phyloP scores from a whole-genome alignment of 2,113 vertebrate genomes.

The Lamprologus ornatipinnis region DNA sequence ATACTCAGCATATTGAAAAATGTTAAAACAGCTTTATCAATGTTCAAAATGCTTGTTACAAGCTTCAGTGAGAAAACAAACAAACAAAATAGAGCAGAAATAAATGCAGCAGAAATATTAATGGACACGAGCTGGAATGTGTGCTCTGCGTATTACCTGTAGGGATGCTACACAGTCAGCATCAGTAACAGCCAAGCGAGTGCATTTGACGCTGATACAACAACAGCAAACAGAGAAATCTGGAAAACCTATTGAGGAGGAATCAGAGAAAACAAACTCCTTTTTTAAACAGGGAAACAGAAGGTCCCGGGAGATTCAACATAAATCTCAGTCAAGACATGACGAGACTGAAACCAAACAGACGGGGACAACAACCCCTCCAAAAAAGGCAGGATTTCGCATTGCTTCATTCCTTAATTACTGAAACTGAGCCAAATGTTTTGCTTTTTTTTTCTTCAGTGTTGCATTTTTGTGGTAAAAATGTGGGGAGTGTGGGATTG shows the following conservation, averaged over 20 bases:
- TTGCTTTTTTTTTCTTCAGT: neutral
- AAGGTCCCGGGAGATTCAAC: neutral
- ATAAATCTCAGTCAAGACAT: constrained; percentile 20
- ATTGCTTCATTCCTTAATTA: constrained; percentile 31
- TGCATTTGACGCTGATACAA: neutral
- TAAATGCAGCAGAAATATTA: neutral
- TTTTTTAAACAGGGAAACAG: neutral
- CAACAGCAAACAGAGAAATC: neutral
- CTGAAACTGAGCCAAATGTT: constrained; percentile 41
- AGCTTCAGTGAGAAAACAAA: neutral
- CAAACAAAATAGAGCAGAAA: neutral
- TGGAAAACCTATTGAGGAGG: neutral
- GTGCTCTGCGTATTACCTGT: neutral
- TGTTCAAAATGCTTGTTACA: neutral
- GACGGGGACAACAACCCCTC: neutral
- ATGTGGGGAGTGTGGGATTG: constrained; percentile 6
- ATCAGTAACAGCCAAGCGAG: neutral
- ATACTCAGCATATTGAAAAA: neutral
- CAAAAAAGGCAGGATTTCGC: constrained; percentile 56
- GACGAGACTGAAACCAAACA: neutral
- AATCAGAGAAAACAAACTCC: constrained; percentile 6
- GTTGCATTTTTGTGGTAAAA: constrained; percentile 56
- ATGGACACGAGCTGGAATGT: neutral
- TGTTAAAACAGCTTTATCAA: neutral
- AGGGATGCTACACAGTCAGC: neutral